Conservation (phyloP, 2,797 vertebrate species). For the Thalassophryne amazonica region DNA sequence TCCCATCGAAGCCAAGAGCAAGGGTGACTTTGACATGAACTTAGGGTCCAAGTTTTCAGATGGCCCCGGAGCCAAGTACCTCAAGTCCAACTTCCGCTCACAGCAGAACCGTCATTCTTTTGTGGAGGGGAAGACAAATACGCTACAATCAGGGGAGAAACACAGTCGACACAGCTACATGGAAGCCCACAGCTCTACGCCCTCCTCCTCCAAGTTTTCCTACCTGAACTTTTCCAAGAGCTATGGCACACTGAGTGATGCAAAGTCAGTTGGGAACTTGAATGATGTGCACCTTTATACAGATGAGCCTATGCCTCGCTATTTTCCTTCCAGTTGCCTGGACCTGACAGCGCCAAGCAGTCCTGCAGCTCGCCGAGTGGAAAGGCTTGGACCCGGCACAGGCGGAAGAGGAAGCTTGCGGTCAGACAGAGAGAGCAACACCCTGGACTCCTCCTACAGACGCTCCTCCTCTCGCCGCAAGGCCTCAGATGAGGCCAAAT, state of each 20-base stretch:
- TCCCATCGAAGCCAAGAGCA: slow-evolving; percentile 85
- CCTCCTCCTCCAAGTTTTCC: slow-evolving; percentile 85
- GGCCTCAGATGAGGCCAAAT: slow-evolving; percentile 89
- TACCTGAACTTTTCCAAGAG: slow-evolving; percentile 95
- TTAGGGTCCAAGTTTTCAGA: slow-evolving; percentile 81
- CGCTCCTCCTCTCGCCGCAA: slow-evolving; percentile 90
- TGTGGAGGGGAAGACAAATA: slow-evolving; percentile 93
- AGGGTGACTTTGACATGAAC: slow-evolving; percentile 90
- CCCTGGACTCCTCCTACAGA: slow-evolving; percentile 84
- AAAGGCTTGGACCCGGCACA: slow-evolving; percentile 85
- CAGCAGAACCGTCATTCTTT: slow-evolving; percentile 96
- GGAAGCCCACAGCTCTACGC: slow-evolving; percentile 77
- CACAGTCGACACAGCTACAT: slow-evolving; percentile 90
- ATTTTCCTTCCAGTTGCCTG: slow-evolving; percentile 95
- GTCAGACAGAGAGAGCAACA: slow-evolving; percentile 88
- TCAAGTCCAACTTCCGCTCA: slow-evolving; percentile 92
- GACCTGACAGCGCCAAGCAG: slow-evolving; percentile 95
- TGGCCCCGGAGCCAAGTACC: slow-evolving; percentile 93
- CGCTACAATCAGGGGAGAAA: slow-evolving; percentile 89
- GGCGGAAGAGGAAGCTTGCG: slow-evolving; percentile 79
- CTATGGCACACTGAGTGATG: slow-evolving; percentile 91
- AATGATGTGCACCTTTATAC: slow-evolving; percentile 90
- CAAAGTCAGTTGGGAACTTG: slow-evolving; percentile 95
- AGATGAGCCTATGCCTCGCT: slow-evolving; percentile 86
- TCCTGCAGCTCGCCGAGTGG: slow-evolving; percentile 83